A percentile compares a stretch with the other conserved stretches of the same genome.
These are phyloP conservation scores for Andrena hattorfiana DNA, from an alignment of 2,888 invertebrate genomes.

Conservation along the genomic window DNA sequence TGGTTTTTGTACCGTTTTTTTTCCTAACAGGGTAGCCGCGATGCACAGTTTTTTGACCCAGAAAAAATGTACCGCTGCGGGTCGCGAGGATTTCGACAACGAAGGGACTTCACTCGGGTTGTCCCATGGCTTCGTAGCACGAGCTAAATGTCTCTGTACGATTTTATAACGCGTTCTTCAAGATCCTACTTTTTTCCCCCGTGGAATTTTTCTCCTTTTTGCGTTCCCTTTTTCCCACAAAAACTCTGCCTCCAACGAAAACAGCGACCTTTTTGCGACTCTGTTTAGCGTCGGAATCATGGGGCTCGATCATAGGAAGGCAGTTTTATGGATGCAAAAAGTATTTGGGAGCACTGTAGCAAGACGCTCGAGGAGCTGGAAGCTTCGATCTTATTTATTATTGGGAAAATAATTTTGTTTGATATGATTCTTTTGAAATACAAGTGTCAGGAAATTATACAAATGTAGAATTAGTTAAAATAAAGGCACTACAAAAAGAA, in stretches of 20 bases:
- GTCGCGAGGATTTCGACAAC: constrained; percentile 3
- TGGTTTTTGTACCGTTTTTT: constrained; percentile 73
- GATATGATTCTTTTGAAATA: no score
- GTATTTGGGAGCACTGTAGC: not conserved
- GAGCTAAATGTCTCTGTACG: not conserved
- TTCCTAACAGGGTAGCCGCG: constrained; percentile 1
- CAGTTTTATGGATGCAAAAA: constrained; percentile 12
- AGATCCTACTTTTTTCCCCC: no score
- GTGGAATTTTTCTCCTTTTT: not conserved
- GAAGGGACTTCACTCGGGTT: not conserved
- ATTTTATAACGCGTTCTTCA: not conserved
- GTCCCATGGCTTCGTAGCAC: not conserved
- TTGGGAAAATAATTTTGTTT: no score
- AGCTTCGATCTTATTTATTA: no score
- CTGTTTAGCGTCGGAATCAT: not conserved
- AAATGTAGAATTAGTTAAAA: no score
- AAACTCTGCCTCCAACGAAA: constrained; percentile 10
- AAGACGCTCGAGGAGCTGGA: no score
- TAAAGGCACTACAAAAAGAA: no score
- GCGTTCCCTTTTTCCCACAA: not conserved
- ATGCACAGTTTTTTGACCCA: constrained; percentile 64
- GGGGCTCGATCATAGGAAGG: constrained; percentile 23
- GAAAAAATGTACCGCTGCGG: constrained; percentile 62
- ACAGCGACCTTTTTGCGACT: constrained; percentile 23
- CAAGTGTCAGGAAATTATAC: no score